Percentiles rank a stretch among this genome's conserved stretches.
phyloP scores from a whole-genome alignment of 1,140 invertebrate genomes.

The Littorina saxatilis region DNA sequence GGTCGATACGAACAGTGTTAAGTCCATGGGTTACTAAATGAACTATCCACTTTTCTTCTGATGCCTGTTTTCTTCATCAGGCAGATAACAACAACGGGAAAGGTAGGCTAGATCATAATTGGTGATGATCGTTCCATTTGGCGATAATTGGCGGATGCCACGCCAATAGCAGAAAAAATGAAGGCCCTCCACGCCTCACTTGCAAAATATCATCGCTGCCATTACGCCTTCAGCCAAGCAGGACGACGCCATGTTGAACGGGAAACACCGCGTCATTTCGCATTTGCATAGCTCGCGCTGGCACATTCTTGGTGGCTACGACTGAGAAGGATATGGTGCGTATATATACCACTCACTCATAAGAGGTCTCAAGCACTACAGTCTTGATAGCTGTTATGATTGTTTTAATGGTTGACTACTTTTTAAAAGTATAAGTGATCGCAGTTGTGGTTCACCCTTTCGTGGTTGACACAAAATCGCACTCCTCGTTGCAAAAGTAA shows the following conservation, averaged over 20 bases:
- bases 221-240: constrained; percentile 6
- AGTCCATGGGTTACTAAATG: too few species aligned
- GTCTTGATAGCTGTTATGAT: not conserved
- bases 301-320: constrained; percentile 2
- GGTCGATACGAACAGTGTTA: too few species aligned
- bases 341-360: not conserved
- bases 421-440: not conserved
- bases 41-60: too few species aligned
- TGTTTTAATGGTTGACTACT: not conserved
- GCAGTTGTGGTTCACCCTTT: too few species aligned
- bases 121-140: constrained; percentile 34
- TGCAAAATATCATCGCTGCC: constrained; percentile 31
- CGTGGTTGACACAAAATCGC: too few species aligned
- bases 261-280: not conserved
- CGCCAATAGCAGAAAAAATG: not conserved
- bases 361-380: not conserved
- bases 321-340: not conserved
- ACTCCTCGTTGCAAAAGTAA: too few species aligned
- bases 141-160: constrained; percentile 11
- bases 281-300: constrained; percentile 25
- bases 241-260: constrained; percentile 4
- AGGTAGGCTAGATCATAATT: constrained; percentile 14
- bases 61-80: not conserved
- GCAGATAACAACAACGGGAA: not conserved
- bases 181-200: constrained; percentile 30